Evolutionary conservation across 2,888 invertebrate species (phyloP).

Genomic region (Stenodema calcarata): DNA sequence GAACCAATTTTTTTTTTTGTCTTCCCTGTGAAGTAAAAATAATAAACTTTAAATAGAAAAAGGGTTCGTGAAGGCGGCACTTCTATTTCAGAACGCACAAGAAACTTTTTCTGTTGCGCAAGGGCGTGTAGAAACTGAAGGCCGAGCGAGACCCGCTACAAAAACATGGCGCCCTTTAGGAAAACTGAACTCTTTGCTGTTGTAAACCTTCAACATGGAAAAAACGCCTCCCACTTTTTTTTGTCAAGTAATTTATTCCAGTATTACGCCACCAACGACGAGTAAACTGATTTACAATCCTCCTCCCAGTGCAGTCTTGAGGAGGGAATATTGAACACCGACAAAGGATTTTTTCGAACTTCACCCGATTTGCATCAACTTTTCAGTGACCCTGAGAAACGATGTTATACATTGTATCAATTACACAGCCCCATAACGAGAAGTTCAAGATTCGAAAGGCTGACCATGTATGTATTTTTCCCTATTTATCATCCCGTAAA

Average conservation of each 20-base stretch:
- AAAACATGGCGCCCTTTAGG: not conserved
- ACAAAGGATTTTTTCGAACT: not conserved
- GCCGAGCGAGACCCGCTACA: not conserved
- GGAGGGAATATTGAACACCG: not conserved
- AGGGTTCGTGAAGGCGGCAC: slow-evolving; percentile 1
- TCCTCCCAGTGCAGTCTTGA: not conserved
- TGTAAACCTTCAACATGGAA: not conserved
- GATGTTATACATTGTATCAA: no score
- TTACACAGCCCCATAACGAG: no score
- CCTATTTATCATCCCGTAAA: no score
- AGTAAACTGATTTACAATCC: not conserved
- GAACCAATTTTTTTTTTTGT: not conserved
- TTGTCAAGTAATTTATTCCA: not conserved
- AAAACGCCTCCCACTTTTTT: not conserved
- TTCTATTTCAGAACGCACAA: not conserved
- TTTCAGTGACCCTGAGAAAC: no score
- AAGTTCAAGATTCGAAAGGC: no score
- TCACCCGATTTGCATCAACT: not conserved
- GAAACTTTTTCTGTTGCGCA: slow-evolving; percentile 15
- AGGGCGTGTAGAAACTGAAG: not conserved
- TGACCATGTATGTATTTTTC: no score
- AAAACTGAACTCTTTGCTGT: not conserved
- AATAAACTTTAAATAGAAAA: not conserved
- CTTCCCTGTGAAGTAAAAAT: not conserved
- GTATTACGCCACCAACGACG: not conserved